phyloP scores from a whole-genome alignment of 64 coral and sea anemone genomes.

The Exaiptasia diaphana region DNA sequence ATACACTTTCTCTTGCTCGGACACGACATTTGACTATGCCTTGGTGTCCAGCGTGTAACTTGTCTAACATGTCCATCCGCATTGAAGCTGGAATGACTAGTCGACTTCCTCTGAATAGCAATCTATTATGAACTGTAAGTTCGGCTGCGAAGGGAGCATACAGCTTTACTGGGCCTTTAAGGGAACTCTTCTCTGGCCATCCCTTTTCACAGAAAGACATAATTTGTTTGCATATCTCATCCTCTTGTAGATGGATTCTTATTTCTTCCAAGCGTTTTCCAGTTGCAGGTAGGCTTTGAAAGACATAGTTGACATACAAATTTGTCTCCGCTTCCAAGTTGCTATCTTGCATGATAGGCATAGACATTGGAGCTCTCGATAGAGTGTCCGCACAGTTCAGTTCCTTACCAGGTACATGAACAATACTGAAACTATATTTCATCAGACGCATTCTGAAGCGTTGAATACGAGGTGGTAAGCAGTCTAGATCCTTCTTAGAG shows the following conservation, averaged over 20 bases:
- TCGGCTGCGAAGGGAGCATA: conserved; percentile 18
- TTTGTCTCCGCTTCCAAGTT: not conserved
- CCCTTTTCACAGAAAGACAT: not conserved
- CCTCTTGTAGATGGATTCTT: not conserved
- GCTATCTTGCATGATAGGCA: not conserved
- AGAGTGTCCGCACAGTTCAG: conserved; percentile 18
- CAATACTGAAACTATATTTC: not conserved
- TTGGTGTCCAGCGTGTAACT: conserved; percentile 42
- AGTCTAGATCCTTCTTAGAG: not conserved
- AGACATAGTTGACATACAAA: conserved; percentile 11
- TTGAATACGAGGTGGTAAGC: conserved; percentile 1
- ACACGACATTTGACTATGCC: conserved; percentile 23
- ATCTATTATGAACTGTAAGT: conserved; percentile 35
- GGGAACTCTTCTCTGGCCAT: not conserved
- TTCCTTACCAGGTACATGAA: conserved; percentile 9
- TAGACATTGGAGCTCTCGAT: conserved; percentile 15
- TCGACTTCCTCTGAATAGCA: conserved; percentile 28
- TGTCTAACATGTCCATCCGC: conserved; percentile 36
- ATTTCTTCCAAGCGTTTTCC: not conserved
- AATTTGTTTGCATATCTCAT: not conserved
- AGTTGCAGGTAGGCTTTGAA: conserved; percentile 1
- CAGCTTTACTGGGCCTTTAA: not conserved
- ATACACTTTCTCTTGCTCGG: conserved; percentile 40
- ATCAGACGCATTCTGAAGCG: conserved; percentile 34
- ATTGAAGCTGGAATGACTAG: conserved; percentile 26